These are phyloP conservation scores for Catagonus wagneri DNA, from an alignment of 2,113 vertebrate species.

Conservation along the genomic window DNA sequence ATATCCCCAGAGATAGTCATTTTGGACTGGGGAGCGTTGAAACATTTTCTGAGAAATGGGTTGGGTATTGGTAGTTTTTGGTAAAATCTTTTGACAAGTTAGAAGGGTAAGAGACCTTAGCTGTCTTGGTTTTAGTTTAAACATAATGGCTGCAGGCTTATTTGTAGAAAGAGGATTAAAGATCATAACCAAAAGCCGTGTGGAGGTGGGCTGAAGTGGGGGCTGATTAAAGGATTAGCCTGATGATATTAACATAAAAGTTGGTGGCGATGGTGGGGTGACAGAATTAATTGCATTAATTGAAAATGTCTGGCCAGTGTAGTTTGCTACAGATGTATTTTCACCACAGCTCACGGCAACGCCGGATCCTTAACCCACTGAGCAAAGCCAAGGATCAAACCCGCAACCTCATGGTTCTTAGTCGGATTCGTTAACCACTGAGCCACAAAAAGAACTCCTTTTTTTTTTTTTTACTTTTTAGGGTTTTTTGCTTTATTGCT, in stretches of 20 bases:
- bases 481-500: too few species aligned
- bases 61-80: neutral
- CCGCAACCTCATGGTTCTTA: too few species aligned
- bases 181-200: neutral
- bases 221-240: slow-evolving; percentile 35
- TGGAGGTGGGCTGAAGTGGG: neutral
- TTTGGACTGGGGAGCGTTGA: neutral
- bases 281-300: slow-evolving; percentile 32
- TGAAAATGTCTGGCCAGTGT: neutral
- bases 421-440: too few species aligned
- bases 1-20: neutral
- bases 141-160: neutral
- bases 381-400: too few species aligned
- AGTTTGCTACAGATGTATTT: neutral
- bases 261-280: neutral
- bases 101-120: neutral
- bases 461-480: too few species aligned
- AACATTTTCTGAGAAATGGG: neutral
- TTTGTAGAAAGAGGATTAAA: neutral
- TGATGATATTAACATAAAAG: slow-evolving; percentile 22
- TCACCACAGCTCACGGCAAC: too few species aligned
- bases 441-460: too few species aligned
- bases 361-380: too few species aligned
- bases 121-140: slow-evolving; percentile 24
- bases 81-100: neutral